phyloP scores from a whole-genome alignment of 2,113 vertebrate genomes.

The Anas platyrhynchos region DNA sequence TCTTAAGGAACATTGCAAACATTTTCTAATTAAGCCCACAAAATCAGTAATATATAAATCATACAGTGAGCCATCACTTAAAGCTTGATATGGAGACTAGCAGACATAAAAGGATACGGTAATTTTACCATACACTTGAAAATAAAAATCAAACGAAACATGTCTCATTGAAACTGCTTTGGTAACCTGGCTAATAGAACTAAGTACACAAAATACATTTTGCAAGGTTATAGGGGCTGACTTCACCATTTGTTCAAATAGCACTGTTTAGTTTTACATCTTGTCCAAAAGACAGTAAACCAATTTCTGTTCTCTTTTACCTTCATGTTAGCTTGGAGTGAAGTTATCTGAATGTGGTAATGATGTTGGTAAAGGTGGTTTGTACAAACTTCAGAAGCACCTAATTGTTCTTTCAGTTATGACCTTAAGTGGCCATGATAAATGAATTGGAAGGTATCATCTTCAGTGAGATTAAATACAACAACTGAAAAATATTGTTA shows the following conservation, averaged over 20 bases:
- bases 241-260: not conserved
- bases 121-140: not conserved
- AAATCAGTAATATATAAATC: slow-evolving; percentile 32
- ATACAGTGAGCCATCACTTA: not conserved
- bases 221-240: not conserved
- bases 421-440: not conserved
- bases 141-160: not conserved
- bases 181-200: not conserved
- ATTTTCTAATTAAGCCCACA: slow-evolving; percentile 7
- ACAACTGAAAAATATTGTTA: not conserved
- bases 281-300: not conserved
- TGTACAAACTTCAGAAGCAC: not conserved
- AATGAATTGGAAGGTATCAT: not conserved
- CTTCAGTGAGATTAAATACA: not conserved
- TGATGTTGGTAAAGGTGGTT: not conserved
- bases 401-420: not conserved
- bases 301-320: not conserved
- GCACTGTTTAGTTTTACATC: not conserved
- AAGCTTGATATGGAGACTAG: not conserved
- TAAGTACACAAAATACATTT: not conserved
- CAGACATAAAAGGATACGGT: not conserved
- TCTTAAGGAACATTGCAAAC: not conserved
- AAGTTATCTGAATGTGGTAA: not conserved
- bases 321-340: not conserved
- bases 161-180: not conserved